Conservation (phyloP, 2,797 vertebrate genomes). For the Amazonetta brasiliensis region DNA sequence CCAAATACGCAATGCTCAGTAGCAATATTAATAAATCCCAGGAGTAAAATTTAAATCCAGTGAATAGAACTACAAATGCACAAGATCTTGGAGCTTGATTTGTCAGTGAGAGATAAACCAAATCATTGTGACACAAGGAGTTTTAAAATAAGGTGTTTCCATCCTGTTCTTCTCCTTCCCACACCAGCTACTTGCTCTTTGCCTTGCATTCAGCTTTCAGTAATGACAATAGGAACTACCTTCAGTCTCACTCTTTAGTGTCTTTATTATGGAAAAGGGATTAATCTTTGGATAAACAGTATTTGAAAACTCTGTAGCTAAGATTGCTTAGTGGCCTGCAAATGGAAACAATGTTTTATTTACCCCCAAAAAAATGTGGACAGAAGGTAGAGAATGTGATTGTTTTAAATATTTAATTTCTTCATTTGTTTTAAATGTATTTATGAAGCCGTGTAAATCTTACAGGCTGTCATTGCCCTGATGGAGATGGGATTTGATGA, state of each 20-base stretch:
- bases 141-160: not conserved
- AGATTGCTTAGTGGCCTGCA: not conserved
- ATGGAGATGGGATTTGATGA: constrained; percentile 99
- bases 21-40: not conserved
- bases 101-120: not conserved
- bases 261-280: no score
- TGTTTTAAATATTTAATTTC: not conserved
- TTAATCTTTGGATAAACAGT: not conserved
- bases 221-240: not conserved
- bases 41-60: not conserved
- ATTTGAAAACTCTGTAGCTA: not conserved
- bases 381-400: not conserved
- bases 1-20: not conserved
- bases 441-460: not conserved
- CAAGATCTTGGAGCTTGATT: not conserved
- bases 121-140: not conserved
- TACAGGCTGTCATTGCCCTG: constrained; percentile 92
- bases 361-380: not conserved
- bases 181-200: not conserved
- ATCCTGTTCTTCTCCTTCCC: not conserved
- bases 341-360: fast-evolving
- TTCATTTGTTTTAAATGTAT: not conserved
- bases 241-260: not conserved
- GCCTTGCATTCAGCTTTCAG: not conserved
- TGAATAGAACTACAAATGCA: not conserved